Conservation (phyloP, 2,113 vertebrate genomes). For the Phylloscopus whistleri region DNA sequence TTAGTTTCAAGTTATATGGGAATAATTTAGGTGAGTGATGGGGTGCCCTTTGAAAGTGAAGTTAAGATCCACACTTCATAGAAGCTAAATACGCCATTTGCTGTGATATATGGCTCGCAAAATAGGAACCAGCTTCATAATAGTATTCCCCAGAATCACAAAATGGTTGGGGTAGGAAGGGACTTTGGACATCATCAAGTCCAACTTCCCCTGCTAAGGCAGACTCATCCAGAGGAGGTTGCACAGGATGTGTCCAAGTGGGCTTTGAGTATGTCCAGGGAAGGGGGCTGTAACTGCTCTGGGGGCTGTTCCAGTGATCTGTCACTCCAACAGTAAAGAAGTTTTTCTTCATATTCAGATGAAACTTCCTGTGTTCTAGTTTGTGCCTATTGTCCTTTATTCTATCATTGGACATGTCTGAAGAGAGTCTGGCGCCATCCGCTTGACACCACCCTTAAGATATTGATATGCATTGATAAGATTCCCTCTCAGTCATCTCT, state of each 20-base stretch:
- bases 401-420: neutral
- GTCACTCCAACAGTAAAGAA: neutral
- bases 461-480: neutral
- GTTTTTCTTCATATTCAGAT: neutral
- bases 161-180: neutral
- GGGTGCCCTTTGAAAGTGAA: constrained; percentile 5
- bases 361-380: neutral
- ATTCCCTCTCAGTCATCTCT: neutral
- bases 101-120: neutral
- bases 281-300: neutral
- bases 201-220: neutral
- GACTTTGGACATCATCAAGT: neutral
- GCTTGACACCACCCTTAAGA: neutral
- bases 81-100: neutral
- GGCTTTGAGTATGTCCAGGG: neutral
- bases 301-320: neutral
- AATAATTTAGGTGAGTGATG: neutral
- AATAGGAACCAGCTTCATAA: neutral
- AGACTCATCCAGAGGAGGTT: neutral
- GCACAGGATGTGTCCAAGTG: neutral
- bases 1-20: neutral
- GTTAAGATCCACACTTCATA: neutral
- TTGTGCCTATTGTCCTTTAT: neutral
- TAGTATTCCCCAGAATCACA: neutral
- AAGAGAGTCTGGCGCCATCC: neutral